phyloP scores from a whole-genome alignment of 2,113 vertebrate species.

The Anser brachyrhynchus region DNA sequence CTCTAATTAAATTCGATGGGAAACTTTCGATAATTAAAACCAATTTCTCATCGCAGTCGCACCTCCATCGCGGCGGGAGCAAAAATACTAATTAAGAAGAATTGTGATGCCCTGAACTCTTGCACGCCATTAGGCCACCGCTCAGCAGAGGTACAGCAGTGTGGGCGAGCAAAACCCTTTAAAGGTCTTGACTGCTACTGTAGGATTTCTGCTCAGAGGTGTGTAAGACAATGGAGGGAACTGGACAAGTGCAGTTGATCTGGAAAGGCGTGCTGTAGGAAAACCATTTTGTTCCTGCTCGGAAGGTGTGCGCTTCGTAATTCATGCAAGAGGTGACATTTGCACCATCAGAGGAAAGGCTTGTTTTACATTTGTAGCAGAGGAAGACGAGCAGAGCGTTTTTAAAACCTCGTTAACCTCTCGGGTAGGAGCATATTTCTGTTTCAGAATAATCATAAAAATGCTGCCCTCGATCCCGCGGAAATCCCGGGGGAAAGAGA shows the following conservation, averaged over 20 bases:
- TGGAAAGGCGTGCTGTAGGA: not conserved
- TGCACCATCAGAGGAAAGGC: not conserved
- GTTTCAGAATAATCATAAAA: not conserved
- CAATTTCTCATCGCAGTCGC: not conserved
- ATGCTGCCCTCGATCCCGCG: not conserved
- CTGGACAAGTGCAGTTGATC: rapidly evolving
- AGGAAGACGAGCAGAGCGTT: not conserved
- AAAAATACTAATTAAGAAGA: not conserved
- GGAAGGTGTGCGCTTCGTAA: not conserved
- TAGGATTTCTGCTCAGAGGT: not conserved
- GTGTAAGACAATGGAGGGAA: rapidly evolving
- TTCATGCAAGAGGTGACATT: not conserved
- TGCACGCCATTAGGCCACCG: not conserved
- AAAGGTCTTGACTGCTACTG: not conserved
- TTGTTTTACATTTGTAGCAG: not conserved
- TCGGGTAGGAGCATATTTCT: not conserved
- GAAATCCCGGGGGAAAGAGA: not conserved
- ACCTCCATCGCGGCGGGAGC: not conserved
- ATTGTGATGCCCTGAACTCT: constrained; percentile 1
- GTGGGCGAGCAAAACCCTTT: not conserved
- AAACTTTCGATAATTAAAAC: constrained; percentile 10
- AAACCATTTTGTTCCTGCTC: not conserved
- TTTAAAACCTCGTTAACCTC: not conserved
- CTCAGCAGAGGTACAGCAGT: not conserved
- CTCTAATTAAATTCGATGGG: constrained; percentile 21